Conservation (phyloP, 2,888 invertebrate species). For the Apotomis capreana region DNA sequence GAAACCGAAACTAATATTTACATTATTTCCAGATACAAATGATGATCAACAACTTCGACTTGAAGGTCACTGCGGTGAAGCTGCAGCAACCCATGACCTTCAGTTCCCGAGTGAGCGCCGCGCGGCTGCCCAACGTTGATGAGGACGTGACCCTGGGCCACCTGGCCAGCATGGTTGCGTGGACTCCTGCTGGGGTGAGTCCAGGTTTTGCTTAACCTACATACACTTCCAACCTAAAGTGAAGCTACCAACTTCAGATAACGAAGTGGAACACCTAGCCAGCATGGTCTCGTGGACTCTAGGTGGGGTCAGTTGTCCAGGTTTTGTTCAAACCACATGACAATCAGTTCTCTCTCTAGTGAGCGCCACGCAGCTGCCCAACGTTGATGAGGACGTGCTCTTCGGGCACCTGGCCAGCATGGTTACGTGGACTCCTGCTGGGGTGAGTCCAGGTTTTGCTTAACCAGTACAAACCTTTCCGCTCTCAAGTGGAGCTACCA, state of each 20-base stretch:
- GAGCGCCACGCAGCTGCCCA: conserved; percentile 59
- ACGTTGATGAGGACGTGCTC: conserved; percentile 58
- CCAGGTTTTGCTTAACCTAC: too few species aligned
- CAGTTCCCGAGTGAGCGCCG: conserved; percentile 56
- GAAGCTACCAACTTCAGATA: too few species aligned
- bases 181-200: conserved; percentile 74
- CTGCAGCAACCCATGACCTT: conserved; percentile 58
- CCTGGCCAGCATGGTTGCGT: conserved; percentile 67
- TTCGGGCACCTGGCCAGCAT: conserved; percentile 68
- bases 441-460: conserved; percentile 54
- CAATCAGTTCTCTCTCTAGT: conserved; percentile 58
- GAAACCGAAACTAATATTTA: background rate
- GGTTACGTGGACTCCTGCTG: conserved; percentile 74
- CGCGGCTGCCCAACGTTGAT: conserved; percentile 59
- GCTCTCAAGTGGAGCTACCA: too few species aligned
- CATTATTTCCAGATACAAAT: conserved; percentile 61
- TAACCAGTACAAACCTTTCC: too few species aligned
- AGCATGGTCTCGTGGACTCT: too few species aligned
- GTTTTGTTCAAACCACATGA: conserved; percentile 42
- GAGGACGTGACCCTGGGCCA: conserved; percentile 66
- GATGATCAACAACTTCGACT: conserved; percentile 73
- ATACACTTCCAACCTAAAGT: too few species aligned
- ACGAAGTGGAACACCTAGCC: too few species aligned
- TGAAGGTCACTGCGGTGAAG: conserved; percentile 69
- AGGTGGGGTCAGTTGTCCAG: too few species aligned